Evolutionary conservation across 2,888 invertebrate species (phyloP).

Genomic region (Heliconius aoede): DNA sequence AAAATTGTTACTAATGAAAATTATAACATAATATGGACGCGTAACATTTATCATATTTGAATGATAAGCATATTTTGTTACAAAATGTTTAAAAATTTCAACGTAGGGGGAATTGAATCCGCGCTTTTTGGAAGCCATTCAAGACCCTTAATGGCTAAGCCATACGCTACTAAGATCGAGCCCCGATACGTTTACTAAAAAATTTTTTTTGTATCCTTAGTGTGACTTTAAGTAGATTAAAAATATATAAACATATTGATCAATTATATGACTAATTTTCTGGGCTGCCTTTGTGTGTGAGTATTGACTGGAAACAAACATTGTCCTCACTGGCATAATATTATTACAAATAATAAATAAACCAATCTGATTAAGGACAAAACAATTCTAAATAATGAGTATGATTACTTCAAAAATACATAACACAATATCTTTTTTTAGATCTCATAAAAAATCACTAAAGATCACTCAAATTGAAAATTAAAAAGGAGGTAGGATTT

Average conservation of each 20-base stretch:
- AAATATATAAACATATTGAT: conserved; percentile 6
- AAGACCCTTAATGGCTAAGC: neutral
- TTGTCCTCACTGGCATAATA: conserved; percentile 11
- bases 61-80: conserved; percentile 1
- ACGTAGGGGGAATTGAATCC: neutral
- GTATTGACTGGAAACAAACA: conserved; percentile 5
- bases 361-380: neutral
- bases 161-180: too few species aligned
- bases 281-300: conserved; percentile 20
- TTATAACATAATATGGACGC: conserved; percentile 13
- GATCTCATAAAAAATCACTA: neutral
- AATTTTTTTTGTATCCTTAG: too few species aligned
- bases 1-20: conserved; percentile 26
- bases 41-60: conserved; percentile 25
- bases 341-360: conserved; percentile 5
- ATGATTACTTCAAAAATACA: conserved; percentile 2
- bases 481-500: conserved; percentile 27
- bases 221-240: too few species aligned
- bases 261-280: conserved; percentile 29
- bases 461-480: neutral
- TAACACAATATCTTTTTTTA: neutral
- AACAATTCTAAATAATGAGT: neutral
- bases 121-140: neutral
- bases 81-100: neutral
- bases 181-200: too few species aligned